Base-by-base conservation (phyloP, 1,140 invertebrate genomes). In the Drosophila funebris region DNA sequence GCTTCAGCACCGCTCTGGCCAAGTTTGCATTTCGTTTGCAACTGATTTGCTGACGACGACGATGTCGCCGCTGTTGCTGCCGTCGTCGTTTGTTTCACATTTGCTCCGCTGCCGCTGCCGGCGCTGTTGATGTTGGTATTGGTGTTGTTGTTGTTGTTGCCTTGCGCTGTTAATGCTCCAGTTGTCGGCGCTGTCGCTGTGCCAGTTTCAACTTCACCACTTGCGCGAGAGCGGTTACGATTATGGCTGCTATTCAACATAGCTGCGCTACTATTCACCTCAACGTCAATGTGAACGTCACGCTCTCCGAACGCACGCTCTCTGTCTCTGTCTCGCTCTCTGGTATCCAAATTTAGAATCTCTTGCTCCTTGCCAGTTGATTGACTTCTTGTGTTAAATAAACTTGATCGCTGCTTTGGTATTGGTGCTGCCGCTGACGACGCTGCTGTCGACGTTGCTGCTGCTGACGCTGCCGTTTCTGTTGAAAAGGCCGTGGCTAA, bases 321-420 rank as follows among this genome's bases (percentile, higher is more conserved):
- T 75, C 76, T 16, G 62, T 27, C 63, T 84, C 75, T 16, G 52
- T 75, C 76, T 16, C 66, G 31, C 63, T 84, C 63, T 85, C 62
- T 71, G 50, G 69, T 33, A 67, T 78, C 72, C 61, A 79, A 62
- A 83, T 83, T 82, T 76, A 79, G 78, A 88, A 84, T 73, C 68
- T 79, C 78, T 48, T 27, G 39, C 76, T 79, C 78, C 36, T 76
- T 78, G 62, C 54, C 75, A 69, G 76, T 79, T 73, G 73, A 81
- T 80, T 72, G 73, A 77, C 84, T 88, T 89, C 83, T 73, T 76
- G 69, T 75, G 50, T 73, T 89, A 62, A 83, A 87, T 70, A 90
- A 90, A 72, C 80, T 80, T 80, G 88, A 90, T 90, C 88, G 83
- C 73, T 90, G 88, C 83, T 90, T 90, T 90, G 88, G 88, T 90